A percentile compares a stretch with the other conserved stretches of the same genome.
phyloP scores from a whole-genome alignment of 2,113 vertebrate genomes.

The Numida meleagris region DNA sequence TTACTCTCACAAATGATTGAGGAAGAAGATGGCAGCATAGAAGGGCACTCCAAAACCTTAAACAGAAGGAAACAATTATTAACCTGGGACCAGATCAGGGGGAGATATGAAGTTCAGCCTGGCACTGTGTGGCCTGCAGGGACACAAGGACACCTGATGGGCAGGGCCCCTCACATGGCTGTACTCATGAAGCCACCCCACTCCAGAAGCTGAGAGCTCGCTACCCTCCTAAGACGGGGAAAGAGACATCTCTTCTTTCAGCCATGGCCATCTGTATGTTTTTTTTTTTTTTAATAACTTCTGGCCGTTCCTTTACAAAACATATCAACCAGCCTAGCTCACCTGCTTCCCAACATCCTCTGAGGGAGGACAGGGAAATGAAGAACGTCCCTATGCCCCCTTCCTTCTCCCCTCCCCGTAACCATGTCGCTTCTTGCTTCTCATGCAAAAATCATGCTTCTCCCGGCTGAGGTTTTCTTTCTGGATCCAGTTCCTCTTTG shows the following conservation, averaged over 20 bases:
- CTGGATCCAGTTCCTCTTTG: background rate
- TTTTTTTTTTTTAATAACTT: background rate
- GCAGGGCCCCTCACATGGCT: background rate
- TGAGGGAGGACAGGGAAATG: no score
- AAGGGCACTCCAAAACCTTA: background rate
- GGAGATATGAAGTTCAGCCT: background rate
- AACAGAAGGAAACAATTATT: conserved; percentile 42
- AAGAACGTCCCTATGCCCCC: background rate
- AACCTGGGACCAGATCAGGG: conserved; percentile 19
- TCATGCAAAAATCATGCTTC: background rate
- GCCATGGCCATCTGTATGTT: background rate
- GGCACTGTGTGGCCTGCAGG: background rate
- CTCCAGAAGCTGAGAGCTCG: background rate
- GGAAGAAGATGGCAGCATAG: conserved; percentile 41
- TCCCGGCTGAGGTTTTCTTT: background rate
- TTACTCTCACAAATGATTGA: conserved; percentile 4
- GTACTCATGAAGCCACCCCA: rapidly evolving
- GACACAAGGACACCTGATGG: background rate
- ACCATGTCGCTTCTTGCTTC: background rate
- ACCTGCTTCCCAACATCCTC: background rate
- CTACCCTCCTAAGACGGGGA: background rate
- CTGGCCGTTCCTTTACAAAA: background rate
- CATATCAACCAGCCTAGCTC: background rate
- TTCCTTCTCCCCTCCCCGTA: no score
- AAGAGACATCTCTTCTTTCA: background rate